Percentiles rank a stretch among this genome's conserved stretches.
Conservation (phyloP, 2,113 vertebrate species). For the Mastomys natalensis region DNA sequence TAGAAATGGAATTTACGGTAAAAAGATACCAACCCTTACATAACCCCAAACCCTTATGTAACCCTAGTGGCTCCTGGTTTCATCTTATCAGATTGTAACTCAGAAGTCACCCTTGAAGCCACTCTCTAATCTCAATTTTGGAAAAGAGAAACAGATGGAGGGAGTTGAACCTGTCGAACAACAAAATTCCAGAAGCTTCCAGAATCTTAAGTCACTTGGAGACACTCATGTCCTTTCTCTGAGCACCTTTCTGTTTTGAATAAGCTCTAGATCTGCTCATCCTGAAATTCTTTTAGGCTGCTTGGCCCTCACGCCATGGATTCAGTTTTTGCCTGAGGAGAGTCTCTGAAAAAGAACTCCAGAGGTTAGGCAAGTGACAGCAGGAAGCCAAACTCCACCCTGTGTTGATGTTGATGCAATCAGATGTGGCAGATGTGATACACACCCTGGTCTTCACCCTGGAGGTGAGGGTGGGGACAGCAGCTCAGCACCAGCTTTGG, state of each 20-base stretch:
- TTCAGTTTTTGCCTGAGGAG: not conserved
- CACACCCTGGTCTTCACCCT: not conserved
- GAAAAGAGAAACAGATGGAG: not conserved
- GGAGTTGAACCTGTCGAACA: not conserved
- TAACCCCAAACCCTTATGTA: not conserved
- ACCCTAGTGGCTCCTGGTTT: not conserved
- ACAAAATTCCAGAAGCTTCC: not conserved
- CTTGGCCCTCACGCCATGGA: too few relatives aligned
- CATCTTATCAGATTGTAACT: not conserved
- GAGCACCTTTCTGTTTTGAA: not conserved
- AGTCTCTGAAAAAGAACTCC: not conserved
- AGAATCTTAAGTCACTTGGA: not conserved
- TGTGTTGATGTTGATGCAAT: too few relatives aligned
- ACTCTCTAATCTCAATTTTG: not conserved
- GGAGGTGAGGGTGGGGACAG: not conserved
- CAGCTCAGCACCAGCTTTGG: too few relatives aligned
- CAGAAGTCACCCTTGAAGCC: not conserved
- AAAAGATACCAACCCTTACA: not conserved
- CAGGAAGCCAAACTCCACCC: too few relatives aligned
- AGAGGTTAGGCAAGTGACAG: not conserved
- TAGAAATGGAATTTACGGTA: not conserved
- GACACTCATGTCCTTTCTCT: not conserved
- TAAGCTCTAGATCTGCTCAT: not conserved
- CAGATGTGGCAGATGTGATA: not conserved
- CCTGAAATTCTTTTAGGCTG: not conserved